phyloP scores from a whole-genome alignment of 2,113 vertebrate genomes.

The Larimichthys polyactis region DNA sequence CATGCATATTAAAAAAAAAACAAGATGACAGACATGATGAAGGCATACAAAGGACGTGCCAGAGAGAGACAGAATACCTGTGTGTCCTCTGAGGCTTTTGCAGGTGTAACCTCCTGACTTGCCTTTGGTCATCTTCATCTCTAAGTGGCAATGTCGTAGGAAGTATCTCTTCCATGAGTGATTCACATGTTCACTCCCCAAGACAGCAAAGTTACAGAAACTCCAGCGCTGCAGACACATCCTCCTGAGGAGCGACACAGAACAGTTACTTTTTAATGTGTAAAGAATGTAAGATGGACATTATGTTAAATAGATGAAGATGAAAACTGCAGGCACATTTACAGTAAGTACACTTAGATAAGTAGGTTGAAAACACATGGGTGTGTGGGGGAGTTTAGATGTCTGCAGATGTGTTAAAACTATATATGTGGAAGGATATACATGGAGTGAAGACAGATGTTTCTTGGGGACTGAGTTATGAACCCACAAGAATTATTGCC shows the following conservation, averaged over 20 bases:
- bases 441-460: too few species aligned
- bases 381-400: too few species aligned
- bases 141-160: slow-evolving; percentile 80
- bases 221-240: slow-evolving; percentile 85
- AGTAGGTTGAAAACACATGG: too few species aligned
- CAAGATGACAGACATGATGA: not conserved
- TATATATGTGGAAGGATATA: too few species aligned
- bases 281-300: too few species aligned
- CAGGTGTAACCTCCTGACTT: slow-evolving; percentile 80
- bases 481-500: too few species aligned
- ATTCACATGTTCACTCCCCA: slow-evolving; percentile 58
- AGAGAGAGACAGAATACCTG: slow-evolving; percentile 55
- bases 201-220: slow-evolving; percentile 80
- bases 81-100: slow-evolving; percentile 85
- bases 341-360: too few species aligned
- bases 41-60: not conserved
- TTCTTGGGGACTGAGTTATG: too few species aligned
- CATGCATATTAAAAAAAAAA: accelerated
- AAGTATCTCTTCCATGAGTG: slow-evolving; percentile 87
- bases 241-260: slow-evolving; percentile 71
- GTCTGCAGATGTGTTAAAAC: too few species aligned
- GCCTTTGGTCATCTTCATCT: slow-evolving; percentile 84
- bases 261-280: not conserved
- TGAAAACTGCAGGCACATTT: too few species aligned
- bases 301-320: too few species aligned